Evolutionary conservation across 1,140 invertebrate species (phyloP), one percentile per base, ranked within the genome.

Genomic region (Probaryconus sp.): DNA sequence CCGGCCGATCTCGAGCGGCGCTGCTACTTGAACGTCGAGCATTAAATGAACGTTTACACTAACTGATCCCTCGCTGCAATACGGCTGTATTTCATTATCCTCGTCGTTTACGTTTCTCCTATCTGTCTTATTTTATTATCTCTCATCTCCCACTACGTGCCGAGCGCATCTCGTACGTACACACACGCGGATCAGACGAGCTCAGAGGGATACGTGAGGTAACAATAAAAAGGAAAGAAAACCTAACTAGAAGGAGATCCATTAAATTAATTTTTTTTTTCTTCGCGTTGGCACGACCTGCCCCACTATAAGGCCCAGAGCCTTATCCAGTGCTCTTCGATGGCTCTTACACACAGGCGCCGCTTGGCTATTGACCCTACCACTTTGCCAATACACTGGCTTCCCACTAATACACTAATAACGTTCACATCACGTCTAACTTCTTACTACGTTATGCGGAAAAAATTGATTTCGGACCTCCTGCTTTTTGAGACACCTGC

Each of bases 291-390:
- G 72, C 84, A 72, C 81, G 85, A 87, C 85, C 85, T 87, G 84
- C 84, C 85, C 82, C 82, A 87, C 84, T 85, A 82, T 81, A 53
- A 64, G 71, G 24, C 35, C 33, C 60, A 14, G 81, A 82, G 85
- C 84, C 82, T 84, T 79, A n/a, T n/a, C n/a, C n/a, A n/a, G n/a
- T n/a, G n/a, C n/a, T n/a, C n/a, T n/a, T n/a, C n/a, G n/a, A n/a
- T n/a, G n/a, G n/a, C n/a, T n/a, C n/a, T n/a, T n/a, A n/a, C n/a
- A n/a, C n/a, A 48, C 60, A 85, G 85, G 84, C 85, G 85, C 85
- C 85, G 80, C 82, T 76, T 85, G 85, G 85, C 60, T 85, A 76
- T 86, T 87, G 85, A 87, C 85, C 85, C 73, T 61, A 69, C 67
- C 56, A 37, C 64, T 18, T 5, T 30, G 30, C 51, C 17, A 20